Evolutionary conservation across 2,888 invertebrate species (phyloP).

Genomic region (Hydroisotoma schaefferi): DNA sequence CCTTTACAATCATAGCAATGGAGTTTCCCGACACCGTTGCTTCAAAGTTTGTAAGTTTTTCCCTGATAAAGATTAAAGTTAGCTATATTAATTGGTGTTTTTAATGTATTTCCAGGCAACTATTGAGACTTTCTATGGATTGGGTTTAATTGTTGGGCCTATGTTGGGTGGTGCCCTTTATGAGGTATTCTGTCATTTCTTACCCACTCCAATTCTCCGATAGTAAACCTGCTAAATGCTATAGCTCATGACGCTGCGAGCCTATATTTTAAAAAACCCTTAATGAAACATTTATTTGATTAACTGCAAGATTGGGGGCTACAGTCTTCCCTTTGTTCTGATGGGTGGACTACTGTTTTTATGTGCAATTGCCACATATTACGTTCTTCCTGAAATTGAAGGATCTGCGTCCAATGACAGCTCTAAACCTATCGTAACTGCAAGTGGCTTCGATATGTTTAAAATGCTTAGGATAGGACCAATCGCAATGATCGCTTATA

Average conservation of each 20-base stretch:
- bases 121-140: slow-evolving; percentile 52
- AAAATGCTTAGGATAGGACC: slow-evolving; percentile 69
- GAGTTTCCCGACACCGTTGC: slow-evolving; percentile 56
- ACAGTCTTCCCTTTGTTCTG: slow-evolving; percentile 53
- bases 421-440: slow-evolving; percentile 7
- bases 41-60: slow-evolving; percentile 55
- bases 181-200: slow-evolving; percentile 45
- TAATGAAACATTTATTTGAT: no score
- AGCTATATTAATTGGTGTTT: slow-evolving; percentile 9
- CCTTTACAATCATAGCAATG: slow-evolving; percentile 55
- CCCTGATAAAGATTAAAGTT: neutral
- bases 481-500: slow-evolving; percentile 65
- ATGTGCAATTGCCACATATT: slow-evolving; percentile 50
- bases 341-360: slow-evolving; percentile 52
- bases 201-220: no score
- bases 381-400: slow-evolving; percentile 54
- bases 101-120: slow-evolving; percentile 50
- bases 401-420: slow-evolving; percentile 1
- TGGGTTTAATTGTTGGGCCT: slow-evolving; percentile 54
- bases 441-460: slow-evolving; percentile 55
- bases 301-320: slow-evolving; percentile 51
- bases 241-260: no score
- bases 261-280: no score
- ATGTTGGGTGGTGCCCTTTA: slow-evolving; percentile 52
- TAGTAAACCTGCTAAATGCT: no score